A percentile compares a stretch with the other conserved stretches of the same genome.
Evolutionary conservation across 2,113 vertebrate species (phyloP).

Genomic region (Rostratula benghalensis): DNA sequence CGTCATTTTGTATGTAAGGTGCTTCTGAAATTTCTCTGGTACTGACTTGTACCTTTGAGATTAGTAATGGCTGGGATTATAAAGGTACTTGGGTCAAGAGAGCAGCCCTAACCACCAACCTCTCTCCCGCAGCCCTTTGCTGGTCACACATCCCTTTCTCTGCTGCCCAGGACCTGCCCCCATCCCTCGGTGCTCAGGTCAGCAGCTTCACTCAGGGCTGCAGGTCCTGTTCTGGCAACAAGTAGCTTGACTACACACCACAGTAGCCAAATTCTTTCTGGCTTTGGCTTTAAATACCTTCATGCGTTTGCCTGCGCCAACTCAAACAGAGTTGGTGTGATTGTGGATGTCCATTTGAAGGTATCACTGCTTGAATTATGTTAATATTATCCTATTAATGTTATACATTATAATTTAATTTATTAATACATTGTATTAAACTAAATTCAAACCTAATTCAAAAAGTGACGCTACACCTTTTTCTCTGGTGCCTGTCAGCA

Average conservation of each 20-base stretch:
- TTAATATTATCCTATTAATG: not conserved
- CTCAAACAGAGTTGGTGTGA: not conserved
- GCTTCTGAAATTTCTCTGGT: not conserved
- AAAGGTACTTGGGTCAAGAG: not conserved
- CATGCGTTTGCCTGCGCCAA: not conserved
- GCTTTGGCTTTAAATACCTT: not conserved
- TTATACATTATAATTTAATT: not conserved
- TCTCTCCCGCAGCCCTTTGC: not conserved
- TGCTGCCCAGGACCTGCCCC: not conserved
- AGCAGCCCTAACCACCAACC: not conserved
- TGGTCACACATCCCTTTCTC: not conserved
- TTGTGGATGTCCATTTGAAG: not conserved
- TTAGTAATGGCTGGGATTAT: not conserved
- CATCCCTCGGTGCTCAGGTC: not conserved
- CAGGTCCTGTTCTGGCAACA: not conserved
- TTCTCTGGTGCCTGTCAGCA: not conserved
- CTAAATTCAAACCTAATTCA: not conserved
- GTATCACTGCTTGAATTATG: not conserved
- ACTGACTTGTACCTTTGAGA: not conserved
- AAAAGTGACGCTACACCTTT: not conserved
- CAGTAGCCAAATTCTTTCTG: not conserved
- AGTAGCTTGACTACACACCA: accelerated
- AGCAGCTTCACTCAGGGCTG: not conserved
- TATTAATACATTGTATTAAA: not conserved
- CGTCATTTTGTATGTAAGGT: not conserved